Base-by-base conservation (phyloP, 2,113 vertebrate species). In the Indri indri region DNA sequence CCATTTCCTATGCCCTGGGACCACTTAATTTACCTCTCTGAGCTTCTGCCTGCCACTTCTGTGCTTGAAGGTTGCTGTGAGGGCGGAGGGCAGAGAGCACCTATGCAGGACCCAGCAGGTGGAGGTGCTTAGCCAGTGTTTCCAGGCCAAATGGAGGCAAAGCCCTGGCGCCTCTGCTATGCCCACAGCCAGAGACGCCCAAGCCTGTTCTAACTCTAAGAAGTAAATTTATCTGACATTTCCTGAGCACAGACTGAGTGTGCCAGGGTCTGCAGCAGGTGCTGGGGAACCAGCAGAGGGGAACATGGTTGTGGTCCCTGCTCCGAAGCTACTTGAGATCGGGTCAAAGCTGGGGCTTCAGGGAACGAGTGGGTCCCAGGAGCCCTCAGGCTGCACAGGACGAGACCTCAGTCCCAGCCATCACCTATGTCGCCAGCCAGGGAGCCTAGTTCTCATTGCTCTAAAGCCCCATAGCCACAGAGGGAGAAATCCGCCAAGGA, bases 71-170 rank as follows among this genome's bases (percentile, higher is more conserved):
- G 40, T 2, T 2, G 3, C 12, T 2, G 9, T 63, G 70, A 45
- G 57, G n/a, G 40, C 3, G 13, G 34, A 34, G 12, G 40, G 74
- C 52, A 54, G 88, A 40, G 40, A 52, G 63, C 7, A 2, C 13
- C n/a, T 3, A 0, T 12, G 37, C 9, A n/a, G 73, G 63, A 30
- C 37, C 50, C 3, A 7, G 81, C 50, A 42, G 22, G 2, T 0
- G 14, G 14, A 47, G 47, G 32, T 5, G 22, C 71, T 81, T 45
- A 20, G 4, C 3, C 74, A 42, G 63, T 1, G 30, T 50, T 47
- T 42, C 83, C 45, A 40, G 66, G 34, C 37, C 71, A 14, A 18
- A 22, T 3, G 16, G 71, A 8, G 27, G 71, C 10, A 25, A 2
- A 5, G 71, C 23, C 5, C 83, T 32, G 11, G 82, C 3, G 5